Base-by-base conservation (phyloP, 1,140 invertebrate genomes). In the Monochamus saltuarius region DNA sequence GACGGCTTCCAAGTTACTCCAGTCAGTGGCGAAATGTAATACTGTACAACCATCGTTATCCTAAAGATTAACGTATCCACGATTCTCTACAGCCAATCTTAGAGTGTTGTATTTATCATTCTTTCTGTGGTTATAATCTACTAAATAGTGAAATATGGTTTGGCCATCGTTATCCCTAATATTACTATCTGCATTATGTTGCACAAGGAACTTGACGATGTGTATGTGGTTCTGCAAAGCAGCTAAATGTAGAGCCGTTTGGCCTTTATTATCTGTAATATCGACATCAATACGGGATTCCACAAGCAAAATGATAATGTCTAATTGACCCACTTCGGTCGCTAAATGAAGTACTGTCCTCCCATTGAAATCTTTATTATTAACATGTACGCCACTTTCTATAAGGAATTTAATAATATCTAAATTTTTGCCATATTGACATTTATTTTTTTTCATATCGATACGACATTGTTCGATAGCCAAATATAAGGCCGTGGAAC, bases 1-100 rank as follows among this genome's bases (percentile, higher is more conserved):
- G 2, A 88, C 84, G 29, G 88, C 81, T 13, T 79, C 74, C 0
- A 70, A 64, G 59, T 82, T 77, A 1, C 80, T 80, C 4, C 74
- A 35, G 1, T 19, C 46, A 34, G 42, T 42, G 6, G 55, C 40
- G 1, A n/a, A 49, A n/a, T 22, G 34, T 1, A 57, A 46, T 13
- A 36, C 34, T 16, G 47, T 40, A 38, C 51, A 42, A 17, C 16
- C 36, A n/a, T n/a, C n/a, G n/a, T n/a, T n/a, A 11, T 42, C 39
- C 29, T 38, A 2, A 29, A 29, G 46, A 4, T 37, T 29, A 19
- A 37, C 46, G 7, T 46, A 4, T 17, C 14, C 14, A 17, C 1
- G 8, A 8, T 19, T 14, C 4, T 19, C 40, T 16, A 35, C 42
- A 7, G n/a, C 14, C 2, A 36, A 35, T 9, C 6, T 29, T 3